Conservation (phyloP, 1,140 invertebrate genomes). For the Listronotus oregonensis region DNA sequence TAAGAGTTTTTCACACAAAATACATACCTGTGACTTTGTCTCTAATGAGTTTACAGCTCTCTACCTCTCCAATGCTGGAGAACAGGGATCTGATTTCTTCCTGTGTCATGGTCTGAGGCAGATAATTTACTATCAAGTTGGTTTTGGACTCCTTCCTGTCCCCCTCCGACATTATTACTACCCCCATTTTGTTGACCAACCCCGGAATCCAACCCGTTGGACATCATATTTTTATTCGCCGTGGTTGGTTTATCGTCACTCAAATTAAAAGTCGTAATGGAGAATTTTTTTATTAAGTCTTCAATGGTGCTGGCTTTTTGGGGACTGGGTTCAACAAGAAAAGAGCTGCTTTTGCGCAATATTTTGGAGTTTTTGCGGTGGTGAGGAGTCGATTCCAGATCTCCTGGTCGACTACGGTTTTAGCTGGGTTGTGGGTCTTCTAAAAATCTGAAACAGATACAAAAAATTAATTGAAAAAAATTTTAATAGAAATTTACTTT, state of each 20-base stretch:
- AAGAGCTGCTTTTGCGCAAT: constrained; percentile 17
- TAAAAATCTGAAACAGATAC: constrained; percentile 14
- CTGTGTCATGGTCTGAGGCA: constrained; percentile 99
- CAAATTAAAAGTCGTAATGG: constrained; percentile 46
- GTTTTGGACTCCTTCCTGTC: constrained; percentile 92
- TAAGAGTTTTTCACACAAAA: constrained; percentile 1
- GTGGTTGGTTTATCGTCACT: constrained; percentile 46
- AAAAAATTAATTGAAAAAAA: not conserved
- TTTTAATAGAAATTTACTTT: not conserved
- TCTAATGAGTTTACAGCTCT: constrained; percentile 97
- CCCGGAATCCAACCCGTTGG: constrained; percentile 77
- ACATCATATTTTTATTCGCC: constrained; percentile 67
- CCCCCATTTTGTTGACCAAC: constrained; percentile 72
- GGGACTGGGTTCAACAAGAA: constrained; percentile 33
- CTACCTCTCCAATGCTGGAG: constrained; percentile 97
- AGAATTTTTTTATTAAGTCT: constrained; percentile 42
- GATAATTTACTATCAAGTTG: constrained; percentile 99
- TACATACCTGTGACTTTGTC: constrained; percentile 94
- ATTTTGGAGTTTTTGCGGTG: constrained; percentile 5
- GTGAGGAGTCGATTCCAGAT: constrained; percentile 26
- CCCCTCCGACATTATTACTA: constrained; percentile 68
- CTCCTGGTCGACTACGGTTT: constrained; percentile 20
- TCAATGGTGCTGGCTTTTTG: constrained; percentile 39
- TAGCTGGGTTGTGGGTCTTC: constrained; percentile 15
- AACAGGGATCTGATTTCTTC: constrained; percentile 98